Base-by-base conservation (phyloP, 2,113 vertebrate genomes). In the Phasianus colchicus region DNA sequence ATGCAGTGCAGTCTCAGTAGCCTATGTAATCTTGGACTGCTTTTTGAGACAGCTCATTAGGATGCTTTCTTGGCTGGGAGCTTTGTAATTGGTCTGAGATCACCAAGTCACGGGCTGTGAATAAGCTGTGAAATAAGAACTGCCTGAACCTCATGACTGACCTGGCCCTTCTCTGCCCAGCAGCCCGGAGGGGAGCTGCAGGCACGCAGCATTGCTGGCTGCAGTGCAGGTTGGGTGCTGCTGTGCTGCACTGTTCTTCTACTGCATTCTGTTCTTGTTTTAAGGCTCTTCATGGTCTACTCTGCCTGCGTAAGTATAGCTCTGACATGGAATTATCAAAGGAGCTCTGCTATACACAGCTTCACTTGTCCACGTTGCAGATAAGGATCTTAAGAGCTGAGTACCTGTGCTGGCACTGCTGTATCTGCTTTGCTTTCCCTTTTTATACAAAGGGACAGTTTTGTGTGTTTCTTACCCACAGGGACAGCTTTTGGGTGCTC, bases 11-110 rank as follows among this genome's bases (percentile, higher is more conserved):
- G 18, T 47, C 34, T 86, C 43, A 36, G 0, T 13, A 75, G 45
- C 45, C 91, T 70, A 0, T 38, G 50, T 32, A 48, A 63, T 71
- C 52, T 76, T 60, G 60, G 63, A 30, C 71, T 54, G 50, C 80
- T 71, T 84, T 75, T 75, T 77, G 67, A 83, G 54, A 54, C 1
- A 30, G 43, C 45, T 91, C 55, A 7, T 91, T 89, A 54, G 71
- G 67, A 80, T 45, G 36, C 42, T 86, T 76, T 73, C 72, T 94
- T 87, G 82, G 36, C 75, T 80, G 88, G 85, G 77, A 89, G 34
- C 74, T 43, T 87, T 58, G 48, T 45, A 91, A 45, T n/a, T 91
- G 63, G 82, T 42, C 45, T 25, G 83, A 64, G 50, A 67, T 64
- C 45, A 47, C 67, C 34, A 50, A 86, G 36, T 58, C 45, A 2